phyloP scores from a whole-genome alignment of 2,888 invertebrate species.

The Agonopterix heracliana region DNA sequence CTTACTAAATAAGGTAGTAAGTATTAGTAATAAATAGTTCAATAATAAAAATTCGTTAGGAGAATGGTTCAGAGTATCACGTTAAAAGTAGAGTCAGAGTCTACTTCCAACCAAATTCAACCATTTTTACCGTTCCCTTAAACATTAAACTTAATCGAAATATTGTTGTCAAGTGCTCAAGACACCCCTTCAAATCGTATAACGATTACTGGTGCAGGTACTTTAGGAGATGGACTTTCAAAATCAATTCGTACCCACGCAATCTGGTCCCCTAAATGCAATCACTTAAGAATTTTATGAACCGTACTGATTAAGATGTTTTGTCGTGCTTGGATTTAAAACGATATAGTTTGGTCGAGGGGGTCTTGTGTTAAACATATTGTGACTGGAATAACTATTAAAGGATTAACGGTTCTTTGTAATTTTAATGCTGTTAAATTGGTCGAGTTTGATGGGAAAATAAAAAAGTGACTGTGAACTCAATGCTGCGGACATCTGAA shows the following conservation, averaged over 20 bases:
- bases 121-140: no score
- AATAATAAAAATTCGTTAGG: no score
- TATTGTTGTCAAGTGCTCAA: slow-evolving; percentile 5
- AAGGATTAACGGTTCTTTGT: slow-evolving; percentile 47
- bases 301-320: slow-evolving; percentile 74
- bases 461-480: no score
- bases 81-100: no score
- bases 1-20: no score
- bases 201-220: slow-evolving; percentile 35
- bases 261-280: slow-evolving; percentile 56
- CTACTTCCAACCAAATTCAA: no score
- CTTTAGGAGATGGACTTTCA: slow-evolving; percentile 62
- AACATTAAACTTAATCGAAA: no score
- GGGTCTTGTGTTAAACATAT: slow-evolving; percentile 56
- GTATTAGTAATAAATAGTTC: no score
- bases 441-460: slow-evolving; percentile 10
- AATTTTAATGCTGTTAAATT: slow-evolving; percentile 11
- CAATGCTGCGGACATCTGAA: no score
- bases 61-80: no score
- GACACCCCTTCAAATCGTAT: slow-evolving; percentile 30
- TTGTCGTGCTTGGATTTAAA: slow-evolving; percentile 57
- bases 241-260: slow-evolving; percentile 68
- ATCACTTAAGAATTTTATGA: slow-evolving; percentile 75
- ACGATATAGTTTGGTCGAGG: slow-evolving; percentile 32
- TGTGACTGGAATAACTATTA: slow-evolving; percentile 68